Conservation (phyloP, 2,888 invertebrate species). For the Boloria selene region DNA sequence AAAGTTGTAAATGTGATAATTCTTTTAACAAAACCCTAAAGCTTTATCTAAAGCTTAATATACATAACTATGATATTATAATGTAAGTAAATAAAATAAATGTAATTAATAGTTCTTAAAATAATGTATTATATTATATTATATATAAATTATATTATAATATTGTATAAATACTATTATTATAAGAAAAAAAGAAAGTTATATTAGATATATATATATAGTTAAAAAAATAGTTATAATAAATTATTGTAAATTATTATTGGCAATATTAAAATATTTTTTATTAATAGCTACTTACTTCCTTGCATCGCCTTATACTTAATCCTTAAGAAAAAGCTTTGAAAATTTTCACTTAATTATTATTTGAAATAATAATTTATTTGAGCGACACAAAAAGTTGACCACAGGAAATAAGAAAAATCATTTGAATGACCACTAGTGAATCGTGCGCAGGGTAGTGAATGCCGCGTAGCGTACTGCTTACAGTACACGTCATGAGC, state of each 20-base stretch:
- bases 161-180: too few species aligned
- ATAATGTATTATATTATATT: too few species aligned
- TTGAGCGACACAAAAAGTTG: constrained; percentile 16
- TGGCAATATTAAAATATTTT: background rate
- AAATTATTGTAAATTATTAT: background rate
- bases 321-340: constrained; percentile 1
- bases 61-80: too few species aligned
- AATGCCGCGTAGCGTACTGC: constrained; percentile 42
- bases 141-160: too few species aligned
- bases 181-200: too few species aligned
- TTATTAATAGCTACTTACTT: constrained; percentile 26
- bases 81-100: too few species aligned
- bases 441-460: constrained; percentile 42
- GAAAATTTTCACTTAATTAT: constrained; percentile 9
- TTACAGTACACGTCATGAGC: constrained; percentile 47
- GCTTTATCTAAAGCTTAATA: too few species aligned
- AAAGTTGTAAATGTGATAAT: too few species aligned
- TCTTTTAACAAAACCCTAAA: too few species aligned
- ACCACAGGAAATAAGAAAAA: constrained; percentile 29
- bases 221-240: too few species aligned
- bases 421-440: constrained; percentile 26
- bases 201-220: too few species aligned
- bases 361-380: constrained; percentile 11
- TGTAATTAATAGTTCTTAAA: too few species aligned
- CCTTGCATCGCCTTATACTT: constrained; percentile 25